Evolutionary conservation across 2,888 invertebrate species (phyloP).

Genomic region (Lithophane semibrunnea): DNA sequence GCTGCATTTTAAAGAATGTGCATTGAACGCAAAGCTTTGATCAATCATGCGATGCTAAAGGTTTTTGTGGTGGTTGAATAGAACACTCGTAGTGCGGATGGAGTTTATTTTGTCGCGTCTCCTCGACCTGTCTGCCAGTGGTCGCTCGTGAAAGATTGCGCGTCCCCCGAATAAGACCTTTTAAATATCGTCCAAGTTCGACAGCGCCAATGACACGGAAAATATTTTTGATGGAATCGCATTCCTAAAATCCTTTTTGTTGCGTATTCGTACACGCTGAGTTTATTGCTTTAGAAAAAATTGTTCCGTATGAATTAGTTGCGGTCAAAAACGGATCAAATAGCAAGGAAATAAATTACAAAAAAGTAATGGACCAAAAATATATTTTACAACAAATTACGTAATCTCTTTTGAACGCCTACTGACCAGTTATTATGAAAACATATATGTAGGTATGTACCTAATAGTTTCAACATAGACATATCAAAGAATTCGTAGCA

Average conservation of each 20-base stretch:
- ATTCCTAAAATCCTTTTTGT: conserved; percentile 58
- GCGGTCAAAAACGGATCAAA: background rate
- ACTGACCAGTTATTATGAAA: conserved; percentile 14
- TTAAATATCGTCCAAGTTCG: conserved; percentile 80
- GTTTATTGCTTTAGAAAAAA: conserved; percentile 4
- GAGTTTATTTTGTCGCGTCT: conserved; percentile 85
- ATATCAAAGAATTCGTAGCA: conserved; percentile 75
- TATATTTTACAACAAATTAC: background rate
- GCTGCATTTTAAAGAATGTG: conserved; percentile 82
- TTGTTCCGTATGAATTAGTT: too few relatives aligned
- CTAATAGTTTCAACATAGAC: conserved; percentile 56
- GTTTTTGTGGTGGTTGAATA: conserved; percentile 86
- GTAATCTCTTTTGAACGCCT: background rate
- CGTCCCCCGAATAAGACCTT: conserved; percentile 79
- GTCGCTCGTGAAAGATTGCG: conserved; percentile 82
- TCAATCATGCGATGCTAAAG: conserved; percentile 87
- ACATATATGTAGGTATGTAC: background rate
- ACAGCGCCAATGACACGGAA: conserved; percentile 70
- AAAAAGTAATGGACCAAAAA: background rate
- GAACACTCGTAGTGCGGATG: conserved; percentile 78
- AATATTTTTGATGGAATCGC: conserved; percentile 71
- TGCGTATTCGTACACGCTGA: conserved; percentile 19
- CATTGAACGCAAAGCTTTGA: conserved; percentile 85
- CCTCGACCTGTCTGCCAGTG: conserved; percentile 77
- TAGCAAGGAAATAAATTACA: background rate